A percentile compares a stretch with the other conserved stretches of the same genome.
These are phyloP conservation scores for Heloderma charlesbogerti DNA, from an alignment of 2,113 vertebrate species.

Conservation along the genomic window DNA sequence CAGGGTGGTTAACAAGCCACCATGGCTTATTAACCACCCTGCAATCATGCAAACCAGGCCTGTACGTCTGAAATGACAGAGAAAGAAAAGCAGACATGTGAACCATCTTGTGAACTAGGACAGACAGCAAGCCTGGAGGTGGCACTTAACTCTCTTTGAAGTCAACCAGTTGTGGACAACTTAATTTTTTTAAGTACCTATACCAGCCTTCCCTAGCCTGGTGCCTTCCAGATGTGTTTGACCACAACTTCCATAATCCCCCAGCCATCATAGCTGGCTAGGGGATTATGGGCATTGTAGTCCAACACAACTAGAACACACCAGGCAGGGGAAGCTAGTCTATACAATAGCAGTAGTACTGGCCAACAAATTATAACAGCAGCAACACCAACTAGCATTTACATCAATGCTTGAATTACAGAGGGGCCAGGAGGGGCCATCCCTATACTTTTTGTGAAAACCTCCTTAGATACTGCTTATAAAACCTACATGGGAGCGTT, in stretches of 20 bases:
- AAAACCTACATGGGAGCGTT: background rate
- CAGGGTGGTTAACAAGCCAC: too few species aligned
- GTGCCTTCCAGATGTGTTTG: background rate
- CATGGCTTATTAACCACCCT: too few species aligned
- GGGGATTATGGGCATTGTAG: background rate
- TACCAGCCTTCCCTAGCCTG: background rate
- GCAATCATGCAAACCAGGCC: too few species aligned
- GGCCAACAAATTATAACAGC: background rate
- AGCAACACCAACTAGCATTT: background rate
- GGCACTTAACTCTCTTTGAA: background rate
- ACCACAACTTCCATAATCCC: background rate
- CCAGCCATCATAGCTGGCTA: background rate
- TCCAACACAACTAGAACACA: background rate
- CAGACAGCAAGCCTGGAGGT: background rate
- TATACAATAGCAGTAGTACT: background rate
- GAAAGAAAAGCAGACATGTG: background rate
- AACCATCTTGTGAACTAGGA: background rate
- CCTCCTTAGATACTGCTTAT: background rate
- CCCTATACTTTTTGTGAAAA: background rate
- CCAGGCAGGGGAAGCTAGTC: background rate
- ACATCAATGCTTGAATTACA: background rate
- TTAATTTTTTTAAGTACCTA: background rate
- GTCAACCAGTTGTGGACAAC: background rate
- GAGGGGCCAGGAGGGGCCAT: background rate
- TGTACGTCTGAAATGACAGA: background rate